Conservation (phyloP, 2,113 vertebrate genomes). For the Apodemus speciosus region DNA sequence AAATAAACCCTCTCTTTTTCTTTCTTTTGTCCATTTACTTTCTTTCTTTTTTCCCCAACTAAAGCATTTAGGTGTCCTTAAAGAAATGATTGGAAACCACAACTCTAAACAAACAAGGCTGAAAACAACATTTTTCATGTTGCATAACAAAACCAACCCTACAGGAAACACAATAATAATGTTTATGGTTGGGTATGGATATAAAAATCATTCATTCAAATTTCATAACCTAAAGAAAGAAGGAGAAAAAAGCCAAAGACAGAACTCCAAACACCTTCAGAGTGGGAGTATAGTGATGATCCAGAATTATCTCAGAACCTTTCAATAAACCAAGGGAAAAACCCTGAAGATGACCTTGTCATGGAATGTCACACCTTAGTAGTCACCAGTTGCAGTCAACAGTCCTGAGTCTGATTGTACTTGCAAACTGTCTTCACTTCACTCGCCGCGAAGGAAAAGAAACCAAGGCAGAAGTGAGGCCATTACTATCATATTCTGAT, state of each 20-base stretch:
- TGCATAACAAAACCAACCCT: constrained; percentile 87
- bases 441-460: not conserved
- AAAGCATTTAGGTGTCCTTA: constrained; percentile 83
- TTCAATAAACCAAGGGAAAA: constrained; percentile 71
- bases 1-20: not conserved
- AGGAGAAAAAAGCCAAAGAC: constrained; percentile 84
- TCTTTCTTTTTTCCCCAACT: constrained; percentile 37
- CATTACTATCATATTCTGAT: not conserved
- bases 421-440: constrained; percentile 59
- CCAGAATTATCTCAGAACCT: constrained; percentile 64
- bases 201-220: constrained; percentile 92
- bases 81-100: constrained; percentile 82
- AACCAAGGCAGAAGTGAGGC: not conserved
- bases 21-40: not conserved
- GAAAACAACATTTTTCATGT: constrained; percentile 85
- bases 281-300: not conserved
- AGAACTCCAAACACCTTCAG: constrained; percentile 83
- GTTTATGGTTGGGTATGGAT: constrained; percentile 92
- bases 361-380: constrained; percentile 6
- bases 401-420: constrained; percentile 60
- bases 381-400: constrained; percentile 43
- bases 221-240: constrained; percentile 84
- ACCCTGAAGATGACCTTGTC: constrained; percentile 37
- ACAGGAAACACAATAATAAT: constrained; percentile 93
- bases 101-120: constrained; percentile 86